phyloP scores from a whole-genome alignment of 2,888 invertebrate species.

The Nemurella pictetii region DNA sequence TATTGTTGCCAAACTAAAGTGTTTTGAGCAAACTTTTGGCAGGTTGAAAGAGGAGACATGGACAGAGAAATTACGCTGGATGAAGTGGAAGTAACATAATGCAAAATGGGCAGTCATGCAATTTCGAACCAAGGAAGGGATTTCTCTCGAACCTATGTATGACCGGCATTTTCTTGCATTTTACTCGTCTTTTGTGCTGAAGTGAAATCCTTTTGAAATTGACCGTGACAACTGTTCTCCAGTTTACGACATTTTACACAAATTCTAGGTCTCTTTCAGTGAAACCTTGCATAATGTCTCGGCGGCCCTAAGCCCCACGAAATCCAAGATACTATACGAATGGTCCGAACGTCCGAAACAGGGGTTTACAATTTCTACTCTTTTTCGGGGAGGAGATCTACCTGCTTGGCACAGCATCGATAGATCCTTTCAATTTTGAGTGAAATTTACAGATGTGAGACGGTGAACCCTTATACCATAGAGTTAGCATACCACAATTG shows the following conservation, averaged over 20 bases:
- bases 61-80: background rate
- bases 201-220: constrained; percentile 30
- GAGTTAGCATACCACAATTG: no score
- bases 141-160: constrained; percentile 11
- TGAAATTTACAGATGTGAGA: no score
- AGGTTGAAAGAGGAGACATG: constrained; percentile 11
- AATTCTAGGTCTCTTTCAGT: constrained; percentile 15
- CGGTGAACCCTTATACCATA: no score
- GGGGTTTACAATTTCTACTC: constrained; percentile 15
- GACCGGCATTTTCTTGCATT: constrained; percentile 28
- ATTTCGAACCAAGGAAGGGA: constrained; percentile 23
- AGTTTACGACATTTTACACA: constrained; percentile 31
- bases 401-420: background rate
- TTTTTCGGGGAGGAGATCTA: background rate
- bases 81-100: constrained; percentile 1
- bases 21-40: background rate
- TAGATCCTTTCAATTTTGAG: background rate
- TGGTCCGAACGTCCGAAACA: background rate
- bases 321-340: constrained; percentile 1
- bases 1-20: background rate
- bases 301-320: constrained; percentile 7
- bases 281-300: constrained; percentile 21
- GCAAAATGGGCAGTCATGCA: constrained; percentile 23
- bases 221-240: constrained; percentile 31
- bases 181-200: background rate